phyloP scores from a whole-genome alignment of 2,888 invertebrate species.

The Meta bourneti region DNA sequence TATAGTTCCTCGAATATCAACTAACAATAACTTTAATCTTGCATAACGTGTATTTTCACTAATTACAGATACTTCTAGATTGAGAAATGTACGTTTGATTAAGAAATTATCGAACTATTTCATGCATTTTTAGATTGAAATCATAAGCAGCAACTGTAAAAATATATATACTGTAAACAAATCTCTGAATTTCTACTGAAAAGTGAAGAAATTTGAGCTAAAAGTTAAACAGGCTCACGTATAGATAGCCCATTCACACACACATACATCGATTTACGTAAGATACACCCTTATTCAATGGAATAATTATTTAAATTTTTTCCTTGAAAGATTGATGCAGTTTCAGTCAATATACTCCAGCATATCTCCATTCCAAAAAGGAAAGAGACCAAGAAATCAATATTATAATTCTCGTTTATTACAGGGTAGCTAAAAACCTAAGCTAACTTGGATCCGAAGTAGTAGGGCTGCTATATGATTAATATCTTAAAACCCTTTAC shows the following conservation, averaged over 20 bases:
- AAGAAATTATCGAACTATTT: too few species aligned
- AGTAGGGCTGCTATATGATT: constrained; percentile 25
- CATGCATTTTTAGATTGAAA: too few species aligned
- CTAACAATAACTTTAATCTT: too few species aligned
- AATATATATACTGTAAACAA: too few species aligned
- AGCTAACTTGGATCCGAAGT: constrained; percentile 3
- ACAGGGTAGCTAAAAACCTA: background rate
- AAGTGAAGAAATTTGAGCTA: background rate
- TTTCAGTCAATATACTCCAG: background rate
- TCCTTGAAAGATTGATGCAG: background rate
- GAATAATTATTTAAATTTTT: background rate
- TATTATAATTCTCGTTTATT: background rate
- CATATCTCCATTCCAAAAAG: background rate
- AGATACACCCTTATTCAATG: background rate
- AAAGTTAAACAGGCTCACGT: background rate
- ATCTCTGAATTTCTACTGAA: too few species aligned
- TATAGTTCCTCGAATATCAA: too few species aligned
- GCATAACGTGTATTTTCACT: too few species aligned
- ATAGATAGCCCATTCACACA: too few species aligned
- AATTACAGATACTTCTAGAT: too few species aligned
- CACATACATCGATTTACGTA: too few species aligned
- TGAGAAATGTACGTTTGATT: too few species aligned
- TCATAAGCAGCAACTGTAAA: too few species aligned
- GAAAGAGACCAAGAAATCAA: background rate
- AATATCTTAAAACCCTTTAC: constrained; percentile 13